Base-by-base conservation (phyloP, 2,797 vertebrate species). In the Hyperoplus immaculatus region DNA sequence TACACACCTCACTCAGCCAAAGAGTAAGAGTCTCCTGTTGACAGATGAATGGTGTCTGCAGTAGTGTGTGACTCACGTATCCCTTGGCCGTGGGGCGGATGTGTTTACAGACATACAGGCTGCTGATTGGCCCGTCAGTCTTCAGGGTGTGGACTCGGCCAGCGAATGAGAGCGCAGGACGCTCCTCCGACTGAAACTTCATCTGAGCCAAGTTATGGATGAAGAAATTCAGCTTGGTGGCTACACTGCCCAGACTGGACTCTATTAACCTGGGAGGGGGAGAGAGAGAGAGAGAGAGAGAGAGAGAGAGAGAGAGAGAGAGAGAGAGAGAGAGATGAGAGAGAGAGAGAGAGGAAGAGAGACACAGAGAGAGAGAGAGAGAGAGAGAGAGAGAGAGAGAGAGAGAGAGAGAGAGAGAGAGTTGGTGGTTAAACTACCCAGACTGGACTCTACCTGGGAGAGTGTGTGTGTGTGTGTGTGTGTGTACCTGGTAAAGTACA, bases 151-250 rank as follows among this genome's bases (percentile, higher is more conserved):
- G 92, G 0, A 96, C 93, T n/a, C 96, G 94, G 0, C 97, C 96
- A 1, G 97, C 96, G 4, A 99, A 99, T 18, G 97, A 97, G 51
- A 99, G 94, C 3, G 94, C 81, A 0, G 97, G 96, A 0, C 94
- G 94, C 5, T 97, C 96, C 0, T 99, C 97, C 0, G 96, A 95
- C 1, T 21, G 96, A 96, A 99, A 99, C 93, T 99, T 99, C 97
- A 99, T 97, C 95, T 99, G 98, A 0, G 98, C 97, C 95, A 99
- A 94, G 87, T 99, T 99, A 91, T 99, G 98, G 92, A 99, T 97
- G 95, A 99, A 99, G 94, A 99, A 99, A 93, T 99, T 99, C 66
- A 99, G 95, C 88, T 98, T 99, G 74, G 98, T 99, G 89, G 98
- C 97, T 14, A 99, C 97, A 0, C 97, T 99, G 85, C 97, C 97